A percentile compares a stretch with the other conserved stretches of the same genome.
phyloP scores from a whole-genome alignment of 2,113 vertebrate genomes.

The Oncorhynchus keta region DNA sequence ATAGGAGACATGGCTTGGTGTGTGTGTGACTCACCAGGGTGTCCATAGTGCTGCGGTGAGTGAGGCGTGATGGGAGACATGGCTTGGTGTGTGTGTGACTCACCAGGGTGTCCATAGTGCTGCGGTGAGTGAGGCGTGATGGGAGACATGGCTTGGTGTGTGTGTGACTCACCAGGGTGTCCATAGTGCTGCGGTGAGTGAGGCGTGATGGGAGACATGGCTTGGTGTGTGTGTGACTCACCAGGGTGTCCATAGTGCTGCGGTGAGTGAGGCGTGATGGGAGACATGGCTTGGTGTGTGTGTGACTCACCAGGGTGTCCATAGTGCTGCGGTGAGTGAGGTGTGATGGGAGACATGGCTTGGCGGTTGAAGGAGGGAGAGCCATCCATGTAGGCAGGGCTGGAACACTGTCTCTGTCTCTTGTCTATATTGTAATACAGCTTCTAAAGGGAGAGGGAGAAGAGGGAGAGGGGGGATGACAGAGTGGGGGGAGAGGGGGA shows the following conservation, averaged over 20 bases:
- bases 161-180: too few relatives aligned
- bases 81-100: constrained; percentile 68
- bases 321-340: too few relatives aligned
- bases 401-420: constrained; percentile 88
- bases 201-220: constrained; percentile 62
- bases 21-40: too few relatives aligned
- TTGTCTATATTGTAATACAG: constrained; percentile 90
- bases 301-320: too few relatives aligned
- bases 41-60: too few relatives aligned
- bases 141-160: constrained; percentile 76
- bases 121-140: too few relatives aligned
- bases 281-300: constrained; percentile 76
- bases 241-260: too few relatives aligned
- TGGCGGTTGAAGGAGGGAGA: constrained; percentile 87
- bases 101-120: too few relatives aligned
- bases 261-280: too few relatives aligned
- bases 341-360: constrained; percentile 68
- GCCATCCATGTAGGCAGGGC: constrained; percentile 94
- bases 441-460: constrained; percentile 57
- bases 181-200: too few relatives aligned
- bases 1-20: constrained; percentile 76
- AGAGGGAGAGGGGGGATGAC: too few relatives aligned
- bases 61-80: constrained; percentile 49
- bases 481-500: too few relatives aligned
- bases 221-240: constrained; percentile 59